A percentile compares a stretch with the other conserved stretches of the same genome.
phyloP scores from a whole-genome alignment of 2,888 invertebrate genomes.

The Smittia aterrima region DNA sequence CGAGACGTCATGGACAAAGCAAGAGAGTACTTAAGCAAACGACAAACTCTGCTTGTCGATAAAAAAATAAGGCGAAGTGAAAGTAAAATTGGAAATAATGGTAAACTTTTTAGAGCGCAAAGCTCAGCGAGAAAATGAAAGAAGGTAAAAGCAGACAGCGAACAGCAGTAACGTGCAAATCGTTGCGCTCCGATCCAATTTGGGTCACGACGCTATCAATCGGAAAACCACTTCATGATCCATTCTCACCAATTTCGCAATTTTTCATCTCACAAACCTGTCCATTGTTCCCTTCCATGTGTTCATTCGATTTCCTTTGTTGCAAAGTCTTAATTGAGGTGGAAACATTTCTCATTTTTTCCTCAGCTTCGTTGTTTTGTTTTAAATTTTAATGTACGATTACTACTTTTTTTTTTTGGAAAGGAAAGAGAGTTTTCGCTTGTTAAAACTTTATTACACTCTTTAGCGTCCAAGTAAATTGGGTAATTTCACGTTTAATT shows the following conservation, averaged over 20 bases:
- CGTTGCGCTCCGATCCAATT: neutral
- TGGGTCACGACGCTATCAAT: conserved; percentile 30
- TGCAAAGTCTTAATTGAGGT: conserved; percentile 11
- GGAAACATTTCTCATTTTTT: conserved; percentile 2
- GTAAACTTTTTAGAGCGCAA: conserved; percentile 7
- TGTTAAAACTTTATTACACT: conserved; percentile 9
- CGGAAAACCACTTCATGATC: conserved; percentile 12
- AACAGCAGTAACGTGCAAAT: neutral
- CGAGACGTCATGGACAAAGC: neutral
- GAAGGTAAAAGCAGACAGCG: neutral
- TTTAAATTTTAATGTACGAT: neutral
- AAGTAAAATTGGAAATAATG: conserved; percentile 23
- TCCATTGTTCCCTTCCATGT: conserved; percentile 15
- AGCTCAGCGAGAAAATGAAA: neutral
- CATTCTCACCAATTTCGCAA: conserved; percentile 30
- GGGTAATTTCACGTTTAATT: neutral
- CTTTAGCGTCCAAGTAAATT: neutral
- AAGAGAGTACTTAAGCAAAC: neutral
- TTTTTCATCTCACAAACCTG: neutral
- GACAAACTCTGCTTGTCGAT: neutral
- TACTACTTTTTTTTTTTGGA: neutral
- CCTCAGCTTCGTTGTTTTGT: neutral
- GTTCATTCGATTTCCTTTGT: conserved; percentile 16
- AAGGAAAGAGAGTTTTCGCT: conserved; percentile 15
- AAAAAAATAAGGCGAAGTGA: conserved; percentile 22